Evolutionary conservation across 2,888 invertebrate genomes (phyloP), one percentile per base, ranked within the genome.

Genomic region (Petrophora chlorosata): DNA sequence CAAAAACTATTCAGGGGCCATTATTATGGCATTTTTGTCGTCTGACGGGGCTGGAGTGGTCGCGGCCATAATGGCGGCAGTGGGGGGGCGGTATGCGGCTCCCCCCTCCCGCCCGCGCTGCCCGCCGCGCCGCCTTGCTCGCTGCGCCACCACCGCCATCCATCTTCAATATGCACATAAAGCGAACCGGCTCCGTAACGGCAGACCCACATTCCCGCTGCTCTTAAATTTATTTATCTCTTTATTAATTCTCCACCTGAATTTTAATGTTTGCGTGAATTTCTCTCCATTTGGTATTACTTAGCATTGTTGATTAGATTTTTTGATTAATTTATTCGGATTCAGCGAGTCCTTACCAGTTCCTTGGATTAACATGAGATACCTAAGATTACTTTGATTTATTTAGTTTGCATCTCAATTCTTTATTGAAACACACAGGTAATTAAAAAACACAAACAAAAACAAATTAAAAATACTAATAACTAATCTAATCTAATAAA

Each of bases 1-100:
- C 82, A 90, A 90, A 89, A 89, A 90, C 85, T 85, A 85, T 88
- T 89, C 83, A 76, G 83, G 83, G 79, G 73, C 84, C 89, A 89
- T 90, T 88, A 89, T 89, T 86, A 90, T 90, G 85, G 90, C 91
- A 90, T 90, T 90, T 91, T 91, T 91, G 90, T 90, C 91, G 89
- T 88, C 88, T 90, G 88, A 86, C 85, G 80, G 85, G 85, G 82
- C 78, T 79, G 81, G 77, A 79, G 80, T 82, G 79, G 84, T 79
- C 81, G 87, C 86, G 84, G 86, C 89, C 89, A 85, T 90, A 84
- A 84, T 76, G 68, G 73, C 56, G 67, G 74, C 61, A 73, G 76
- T 43, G 78, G 75, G 69, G n/a, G 71, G 65, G 71, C 63, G 74
- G 72, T 55, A 66, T 70, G 65, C 61, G 65, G 58, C 59, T 66